Base-by-base conservation (phyloP, 2,797 vertebrate genomes). In the Spheniscus humboldti region DNA sequence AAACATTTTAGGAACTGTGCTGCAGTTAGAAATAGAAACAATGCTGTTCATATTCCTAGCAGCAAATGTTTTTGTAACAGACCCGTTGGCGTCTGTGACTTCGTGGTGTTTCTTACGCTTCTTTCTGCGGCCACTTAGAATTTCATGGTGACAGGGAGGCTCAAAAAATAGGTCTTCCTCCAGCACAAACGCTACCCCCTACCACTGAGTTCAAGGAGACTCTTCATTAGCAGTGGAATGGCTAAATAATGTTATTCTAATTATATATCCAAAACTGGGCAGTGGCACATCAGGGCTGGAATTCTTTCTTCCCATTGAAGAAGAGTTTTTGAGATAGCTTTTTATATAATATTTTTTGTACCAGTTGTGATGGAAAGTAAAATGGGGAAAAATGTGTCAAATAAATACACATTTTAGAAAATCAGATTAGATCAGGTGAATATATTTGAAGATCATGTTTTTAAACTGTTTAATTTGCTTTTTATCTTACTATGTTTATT, bases 21-120 rank as follows among this genome's bases (percentile, higher is more conserved):
- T 91, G 56, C 24, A 83, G 30, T 67, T 80, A 57, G 78, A 72
- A 90, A 86, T 62, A 69, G 68, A 88, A 92, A 68, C 18, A 76
- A n/a, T 81, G 43, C 22, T 91, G 41, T 45, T 86, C 45, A 24
- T 77, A 72, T 71, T 67, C 9, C 1, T 50, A 72, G 50, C 17
- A 75, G 48, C 22, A 75, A 83, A 91, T 31, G 9, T 5, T 86
- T 79, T 78, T 90, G 64, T 63, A 86, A 62, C n/a, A 90, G 53
- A 59, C 7, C 11, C 12, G 1, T 31, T 64, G 48, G 10, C 62
- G 28, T 48, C 35, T 33, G 6, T 60, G 28, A 48, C 55, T 90
- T 88, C 0, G 0, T 72, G 14, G 18, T 47, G 22, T 68, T 84
- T 41, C 43, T 75, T 66, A 37, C 0, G 0, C 24, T 37, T 77